Conservation (phyloP, 2,113 vertebrate genomes). For the Pedetes capensis region DNA sequence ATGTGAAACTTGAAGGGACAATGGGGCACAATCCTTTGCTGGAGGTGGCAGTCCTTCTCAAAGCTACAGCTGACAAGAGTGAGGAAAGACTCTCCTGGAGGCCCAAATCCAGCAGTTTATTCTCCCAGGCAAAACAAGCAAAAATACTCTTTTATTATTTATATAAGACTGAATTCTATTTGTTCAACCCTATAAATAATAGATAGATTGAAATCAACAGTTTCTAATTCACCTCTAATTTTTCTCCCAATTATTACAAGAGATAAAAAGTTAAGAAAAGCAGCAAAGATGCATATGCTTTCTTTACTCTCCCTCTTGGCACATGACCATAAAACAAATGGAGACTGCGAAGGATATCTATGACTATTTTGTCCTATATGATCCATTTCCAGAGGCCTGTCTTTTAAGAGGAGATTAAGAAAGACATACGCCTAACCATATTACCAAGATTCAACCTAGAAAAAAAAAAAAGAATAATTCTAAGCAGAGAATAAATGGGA, state of each 20-base stretch:
- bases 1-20: neutral
- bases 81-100: neutral
- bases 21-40: neutral
- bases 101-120: constrained; percentile 22
- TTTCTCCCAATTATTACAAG: constrained; percentile 48
- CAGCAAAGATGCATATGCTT: constrained; percentile 17
- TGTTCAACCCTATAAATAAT: constrained; percentile 45
- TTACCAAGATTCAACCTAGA: constrained; percentile 47
- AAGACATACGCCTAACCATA: constrained; percentile 45
- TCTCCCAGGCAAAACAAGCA: constrained; percentile 14
- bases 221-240: constrained; percentile 51
- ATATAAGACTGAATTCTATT: constrained; percentile 8
- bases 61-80: neutral
- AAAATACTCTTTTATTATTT: constrained; percentile 15
- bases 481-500: constrained; percentile 35
- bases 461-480: constrained; percentile 51
- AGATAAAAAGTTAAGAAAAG: constrained; percentile 44
- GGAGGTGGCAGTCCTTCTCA: neutral
- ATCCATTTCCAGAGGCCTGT: constrained; percentile 61
- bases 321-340: constrained; percentile 31
- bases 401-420: constrained; percentile 52
- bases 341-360: constrained; percentile 48
- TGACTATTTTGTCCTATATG: constrained; percentile 43
- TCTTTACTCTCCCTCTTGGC: constrained; percentile 27
- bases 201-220: constrained; percentile 50